Evolutionary conservation across 2,797 vertebrate species (phyloP).

Genomic region (Ispidina lecontei): DNA sequence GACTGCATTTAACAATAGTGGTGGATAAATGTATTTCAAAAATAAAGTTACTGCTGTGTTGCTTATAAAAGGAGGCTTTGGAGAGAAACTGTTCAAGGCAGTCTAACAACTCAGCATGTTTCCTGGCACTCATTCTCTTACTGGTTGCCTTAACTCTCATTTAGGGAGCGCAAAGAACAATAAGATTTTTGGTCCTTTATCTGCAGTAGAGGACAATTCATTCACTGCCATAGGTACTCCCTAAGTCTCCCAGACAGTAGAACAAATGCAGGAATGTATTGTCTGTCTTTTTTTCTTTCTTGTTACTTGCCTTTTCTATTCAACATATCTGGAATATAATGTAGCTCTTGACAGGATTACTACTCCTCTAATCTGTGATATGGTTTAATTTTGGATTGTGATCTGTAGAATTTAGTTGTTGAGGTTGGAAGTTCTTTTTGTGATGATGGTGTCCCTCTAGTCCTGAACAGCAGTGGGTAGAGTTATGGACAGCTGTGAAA

Average conservation of each 20-base stretch:
- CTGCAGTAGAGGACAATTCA: slow-evolving; percentile 21
- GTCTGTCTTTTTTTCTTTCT: slow-evolving; percentile 11
- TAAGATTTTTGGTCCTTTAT: slow-evolving; percentile 41
- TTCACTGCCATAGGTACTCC: background rate
- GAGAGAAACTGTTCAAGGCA: background rate
- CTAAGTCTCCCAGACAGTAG: background rate
- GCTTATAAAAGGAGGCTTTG: slow-evolving; percentile 38
- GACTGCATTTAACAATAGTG: slow-evolving; percentile 19
- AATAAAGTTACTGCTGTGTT: background rate
- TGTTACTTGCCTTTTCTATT: slow-evolving; percentile 40
- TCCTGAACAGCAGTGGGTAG: background rate
- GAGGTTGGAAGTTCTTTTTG: background rate
- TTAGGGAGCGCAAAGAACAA: background rate
- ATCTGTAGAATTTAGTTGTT: background rate
- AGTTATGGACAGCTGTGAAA: background rate
- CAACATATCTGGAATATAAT: slow-evolving; percentile 38
- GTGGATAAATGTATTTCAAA: slow-evolving; percentile 42
- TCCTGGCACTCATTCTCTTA: slow-evolving; percentile 25
- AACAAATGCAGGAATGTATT: background rate
- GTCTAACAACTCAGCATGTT: background rate
- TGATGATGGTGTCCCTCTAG: background rate
- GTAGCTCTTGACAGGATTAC: slow-evolving; percentile 6
- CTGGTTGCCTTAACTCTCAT: slow-evolving; percentile 15
- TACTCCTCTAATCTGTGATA: background rate
- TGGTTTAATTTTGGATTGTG: background rate